phyloP scores from a whole-genome alignment of 2,797 vertebrate genomes.

The Platalea minor region DNA sequence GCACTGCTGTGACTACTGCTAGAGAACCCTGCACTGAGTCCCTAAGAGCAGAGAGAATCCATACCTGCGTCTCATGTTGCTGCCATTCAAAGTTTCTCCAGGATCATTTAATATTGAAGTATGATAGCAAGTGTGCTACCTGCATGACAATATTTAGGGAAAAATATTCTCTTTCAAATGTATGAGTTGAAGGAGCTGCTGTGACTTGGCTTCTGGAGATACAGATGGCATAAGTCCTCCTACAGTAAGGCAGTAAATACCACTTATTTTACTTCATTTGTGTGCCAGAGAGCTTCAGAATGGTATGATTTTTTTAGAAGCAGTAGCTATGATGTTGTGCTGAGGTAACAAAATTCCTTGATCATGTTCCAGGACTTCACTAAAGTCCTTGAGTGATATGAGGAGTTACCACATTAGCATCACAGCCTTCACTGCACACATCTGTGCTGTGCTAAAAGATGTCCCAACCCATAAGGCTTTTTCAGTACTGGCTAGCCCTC shows the following conservation, averaged over 20 bases:
- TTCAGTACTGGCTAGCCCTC: neutral
- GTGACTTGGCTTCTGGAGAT: neutral
- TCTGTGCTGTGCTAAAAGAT: neutral
- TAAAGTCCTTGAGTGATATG: neutral
- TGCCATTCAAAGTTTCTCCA: neutral
- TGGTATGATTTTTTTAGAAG: neutral
- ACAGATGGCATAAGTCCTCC: neutral
- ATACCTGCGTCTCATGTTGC: fast-evolving
- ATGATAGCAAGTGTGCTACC: neutral
- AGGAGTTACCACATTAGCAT: neutral
- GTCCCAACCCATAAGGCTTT: neutral
- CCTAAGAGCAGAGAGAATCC: neutral
- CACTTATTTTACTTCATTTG: neutral
- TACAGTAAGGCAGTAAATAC: neutral
- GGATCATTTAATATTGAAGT: neutral
- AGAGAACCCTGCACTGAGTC: neutral
- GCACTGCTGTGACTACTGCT: neutral
- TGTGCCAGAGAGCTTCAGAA: neutral
- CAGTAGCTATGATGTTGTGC: neutral
- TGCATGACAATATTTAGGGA: neutral
- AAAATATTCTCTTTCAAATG: neutral
- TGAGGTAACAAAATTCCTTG: neutral
- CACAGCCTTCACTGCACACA: neutral
- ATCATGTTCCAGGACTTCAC: neutral
- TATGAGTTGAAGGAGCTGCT: neutral